A percentile compares a stretch with the other conserved stretches of the same genome.
These are phyloP conservation scores for Ianthella basta DNA, from an alignment of 37 sponge, comb jelly and placozoan genomes.

Conservation along the genomic window DNA sequence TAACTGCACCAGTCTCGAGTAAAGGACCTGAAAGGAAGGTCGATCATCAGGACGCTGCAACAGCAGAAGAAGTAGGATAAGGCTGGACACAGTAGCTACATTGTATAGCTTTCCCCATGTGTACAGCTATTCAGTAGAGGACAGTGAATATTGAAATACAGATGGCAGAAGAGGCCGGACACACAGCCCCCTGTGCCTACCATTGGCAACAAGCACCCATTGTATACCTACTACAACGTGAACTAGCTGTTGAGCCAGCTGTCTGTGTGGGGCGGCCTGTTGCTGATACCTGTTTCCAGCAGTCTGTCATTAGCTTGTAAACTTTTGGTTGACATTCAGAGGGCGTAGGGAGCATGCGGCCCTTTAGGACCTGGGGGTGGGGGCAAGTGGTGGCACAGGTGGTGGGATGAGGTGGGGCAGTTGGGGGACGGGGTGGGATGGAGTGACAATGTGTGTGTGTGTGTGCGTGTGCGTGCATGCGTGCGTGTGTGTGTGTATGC, in stretches of 20 bases:
- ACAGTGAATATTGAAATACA: too few species aligned
- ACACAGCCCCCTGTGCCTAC: too few species aligned
- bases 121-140: neutral
- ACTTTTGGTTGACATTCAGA: slow-evolving; percentile 69
- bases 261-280: too few species aligned
- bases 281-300: slow-evolving; percentile 74
- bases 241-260: too few species aligned
- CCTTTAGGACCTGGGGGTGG: slow-evolving; percentile 81
- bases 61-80: neutral
- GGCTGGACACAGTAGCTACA: too few species aligned
- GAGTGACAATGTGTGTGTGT: neutral
- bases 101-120: too few species aligned
- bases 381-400: too few species aligned
- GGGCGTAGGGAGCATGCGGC: slow-evolving; percentile 83
- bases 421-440: neutral
- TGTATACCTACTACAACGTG: too few species aligned
- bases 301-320: slow-evolving; percentile 73
- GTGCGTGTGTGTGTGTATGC: neutral
- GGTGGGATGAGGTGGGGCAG: too few species aligned
- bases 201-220: too few species aligned
- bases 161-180: too few species aligned
- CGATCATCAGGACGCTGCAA: slow-evolving; percentile 75
- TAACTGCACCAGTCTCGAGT: slow-evolving; percentile 35
- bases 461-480: slow-evolving; percentile 36
- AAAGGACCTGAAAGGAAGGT: slow-evolving; percentile 63